Percentiles rank a stretch among this genome's conserved stretches.
These are phyloP conservation scores for Zophobas atratus DNA, from an alignment of 1,140 invertebrate species.

Conservation along the genomic window DNA sequence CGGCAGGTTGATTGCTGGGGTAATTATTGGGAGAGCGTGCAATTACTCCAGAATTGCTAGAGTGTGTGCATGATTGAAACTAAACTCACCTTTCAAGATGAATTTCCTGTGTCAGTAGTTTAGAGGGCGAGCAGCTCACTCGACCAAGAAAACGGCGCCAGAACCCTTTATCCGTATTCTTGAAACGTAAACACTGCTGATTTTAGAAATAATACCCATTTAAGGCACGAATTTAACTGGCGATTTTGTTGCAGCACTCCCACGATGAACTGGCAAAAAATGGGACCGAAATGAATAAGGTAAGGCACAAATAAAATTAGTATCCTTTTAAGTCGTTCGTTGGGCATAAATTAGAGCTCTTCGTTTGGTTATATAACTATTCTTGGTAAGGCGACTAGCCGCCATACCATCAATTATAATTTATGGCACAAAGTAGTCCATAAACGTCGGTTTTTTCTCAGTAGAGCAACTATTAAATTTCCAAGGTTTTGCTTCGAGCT, in stretches of 20 bases:
- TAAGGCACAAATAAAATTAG: conserved; percentile 55
- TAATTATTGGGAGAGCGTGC: conserved; percentile 12
- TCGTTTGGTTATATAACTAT: conserved; percentile 31
- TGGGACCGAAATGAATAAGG: conserved; percentile 66
- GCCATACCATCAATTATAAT: conserved; percentile 32
- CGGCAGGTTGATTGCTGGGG: conserved; percentile 17
- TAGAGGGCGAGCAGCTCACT: background rate
- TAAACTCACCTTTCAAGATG: background rate
- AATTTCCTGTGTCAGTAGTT: background rate
- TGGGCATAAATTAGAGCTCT: conserved; percentile 15
- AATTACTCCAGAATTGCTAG: conserved; percentile 17
- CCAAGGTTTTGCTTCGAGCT: conserved; percentile 25
- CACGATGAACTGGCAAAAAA: conserved; percentile 66
- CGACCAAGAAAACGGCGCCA: background rate
- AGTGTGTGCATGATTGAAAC: background rate
- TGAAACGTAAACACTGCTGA: conserved; percentile 2
- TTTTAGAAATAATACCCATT: conserved; percentile 8
- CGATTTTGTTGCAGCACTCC: conserved; percentile 68
- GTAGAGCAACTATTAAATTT: conserved; percentile 27
- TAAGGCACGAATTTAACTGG: conserved; percentile 10
- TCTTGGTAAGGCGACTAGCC: conserved; percentile 15
- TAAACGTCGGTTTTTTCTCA: conserved; percentile 24
- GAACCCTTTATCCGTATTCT: conserved; percentile 21
- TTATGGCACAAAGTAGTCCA: conserved; percentile 40
- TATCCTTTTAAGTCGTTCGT: conserved; percentile 14